Conservation (phyloP, 2,888 invertebrate genomes). For the Hanleya hanleyi region DNA sequence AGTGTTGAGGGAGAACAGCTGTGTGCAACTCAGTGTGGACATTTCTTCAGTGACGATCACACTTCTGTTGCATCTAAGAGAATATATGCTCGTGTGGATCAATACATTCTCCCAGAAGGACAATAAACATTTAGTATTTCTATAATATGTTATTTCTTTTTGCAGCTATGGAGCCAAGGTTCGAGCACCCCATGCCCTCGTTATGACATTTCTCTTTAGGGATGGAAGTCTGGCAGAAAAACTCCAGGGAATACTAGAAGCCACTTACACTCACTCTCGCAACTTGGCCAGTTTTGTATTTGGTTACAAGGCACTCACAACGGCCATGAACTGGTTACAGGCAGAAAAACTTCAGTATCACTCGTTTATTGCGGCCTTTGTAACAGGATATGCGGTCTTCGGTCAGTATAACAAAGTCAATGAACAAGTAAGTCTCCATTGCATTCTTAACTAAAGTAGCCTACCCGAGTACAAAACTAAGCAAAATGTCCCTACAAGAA, state of each 20-base stretch:
- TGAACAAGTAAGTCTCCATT: constrained; percentile 74
- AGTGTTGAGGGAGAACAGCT: no score
- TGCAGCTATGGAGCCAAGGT: constrained; percentile 75
- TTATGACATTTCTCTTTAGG: constrained; percentile 75
- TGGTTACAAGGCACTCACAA: constrained; percentile 72
- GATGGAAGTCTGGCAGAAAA: constrained; percentile 73
- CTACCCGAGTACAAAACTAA: no score
- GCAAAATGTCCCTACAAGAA: no score
- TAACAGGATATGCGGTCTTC: constrained; percentile 74
- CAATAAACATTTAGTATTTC: no score
- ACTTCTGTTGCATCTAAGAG: no score
- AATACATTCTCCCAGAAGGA: no score
- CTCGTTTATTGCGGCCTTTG: constrained; percentile 73
- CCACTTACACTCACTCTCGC: constrained; percentile 74
- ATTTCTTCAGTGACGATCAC: no score
- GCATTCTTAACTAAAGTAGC: background rate
- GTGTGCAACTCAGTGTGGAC: no score
- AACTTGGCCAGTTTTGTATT: constrained; percentile 75
- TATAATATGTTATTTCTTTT: constrained; percentile 34
- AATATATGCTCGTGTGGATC: no score
- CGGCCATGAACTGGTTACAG: constrained; percentile 57
- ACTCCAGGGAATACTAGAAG: constrained; percentile 68
- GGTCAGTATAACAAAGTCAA: constrained; percentile 76
- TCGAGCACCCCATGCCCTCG: constrained; percentile 75
- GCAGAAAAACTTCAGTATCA: constrained; percentile 60